Conservation (phyloP, 2,113 vertebrate species). For the Acanthisitta chloris region DNA sequence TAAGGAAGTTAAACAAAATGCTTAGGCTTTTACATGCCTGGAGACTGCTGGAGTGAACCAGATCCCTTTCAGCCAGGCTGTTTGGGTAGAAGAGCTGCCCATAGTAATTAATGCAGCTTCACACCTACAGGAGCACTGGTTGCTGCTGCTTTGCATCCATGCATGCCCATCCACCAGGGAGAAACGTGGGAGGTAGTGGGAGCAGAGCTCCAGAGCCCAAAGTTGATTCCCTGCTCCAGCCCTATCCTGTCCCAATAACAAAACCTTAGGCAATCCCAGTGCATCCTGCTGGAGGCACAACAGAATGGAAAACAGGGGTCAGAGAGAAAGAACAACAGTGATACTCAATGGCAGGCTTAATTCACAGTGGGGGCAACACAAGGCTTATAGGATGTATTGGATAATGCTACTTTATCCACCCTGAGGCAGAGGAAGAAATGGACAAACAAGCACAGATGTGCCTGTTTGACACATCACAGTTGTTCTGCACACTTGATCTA, state of each 20-base stretch:
- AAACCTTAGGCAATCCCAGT: neutral
- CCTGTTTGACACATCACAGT: neutral
- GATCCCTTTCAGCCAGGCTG: neutral
- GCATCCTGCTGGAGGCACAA: neutral
- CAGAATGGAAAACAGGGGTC: neutral
- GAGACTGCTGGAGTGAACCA: neutral
- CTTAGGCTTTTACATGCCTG: neutral
- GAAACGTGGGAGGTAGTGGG: neutral
- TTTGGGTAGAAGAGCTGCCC: neutral
- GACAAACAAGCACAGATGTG: neutral
- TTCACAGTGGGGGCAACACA: neutral
- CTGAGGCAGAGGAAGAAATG: neutral
- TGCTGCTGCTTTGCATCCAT: neutral
- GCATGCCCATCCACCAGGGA: neutral
- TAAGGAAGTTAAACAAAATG: conserved; percentile 2
- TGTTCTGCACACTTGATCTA: neutral
- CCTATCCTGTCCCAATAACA: neutral
- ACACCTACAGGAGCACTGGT: neutral
- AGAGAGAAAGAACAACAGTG: neutral
- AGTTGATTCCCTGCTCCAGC: neutral
- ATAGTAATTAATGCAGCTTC: neutral
- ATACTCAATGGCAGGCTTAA: neutral
- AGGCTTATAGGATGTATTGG: neutral
- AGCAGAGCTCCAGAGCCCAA: neutral
- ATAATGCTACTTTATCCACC: neutral